Conservation (phyloP, 2,888 invertebrate species). For the Melanostoma scalare region DNA sequence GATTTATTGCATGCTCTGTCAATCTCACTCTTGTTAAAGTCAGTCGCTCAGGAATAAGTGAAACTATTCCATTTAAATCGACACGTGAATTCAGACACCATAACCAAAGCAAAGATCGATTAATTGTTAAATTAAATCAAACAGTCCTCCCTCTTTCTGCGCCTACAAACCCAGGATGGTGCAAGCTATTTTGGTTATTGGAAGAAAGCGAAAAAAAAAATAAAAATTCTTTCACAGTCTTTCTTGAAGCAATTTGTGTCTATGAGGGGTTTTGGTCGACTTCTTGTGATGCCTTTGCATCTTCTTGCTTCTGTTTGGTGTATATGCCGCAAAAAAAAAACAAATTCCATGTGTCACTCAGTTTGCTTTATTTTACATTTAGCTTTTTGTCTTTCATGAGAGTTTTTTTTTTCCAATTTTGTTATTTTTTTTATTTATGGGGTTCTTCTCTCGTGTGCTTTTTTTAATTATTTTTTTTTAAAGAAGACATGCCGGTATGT, state of each 20-base stretch:
- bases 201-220: neutral
- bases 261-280: conserved; percentile 17
- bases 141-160: conserved; percentile 10
- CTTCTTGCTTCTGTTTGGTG: conserved; percentile 17
- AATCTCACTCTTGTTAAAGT: conserved; percentile 12
- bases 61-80: conserved; percentile 21
- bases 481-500: conserved; percentile 1
- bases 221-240: conserved; percentile 38
- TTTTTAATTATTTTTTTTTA: neutral
- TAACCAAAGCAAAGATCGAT: conserved; percentile 48
- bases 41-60: conserved; percentile 1
- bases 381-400: conserved; percentile 1
- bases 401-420: conserved; percentile 10
- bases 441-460: conserved; percentile 13
- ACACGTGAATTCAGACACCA: conserved; percentile 43
- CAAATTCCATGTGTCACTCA: conserved; percentile 50
- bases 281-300: conserved; percentile 47
- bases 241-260: conserved; percentile 22
- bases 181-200: conserved; percentile 42
- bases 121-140: conserved; percentile 60
- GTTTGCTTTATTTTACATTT: conserved; percentile 18
- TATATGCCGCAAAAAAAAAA: conserved; percentile 12
- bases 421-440: conserved; percentile 32
- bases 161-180: neutral
- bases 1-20: conserved; percentile 30